Conservation (phyloP, 2,113 vertebrate genomes). For the Argyrosomus japonicus region DNA sequence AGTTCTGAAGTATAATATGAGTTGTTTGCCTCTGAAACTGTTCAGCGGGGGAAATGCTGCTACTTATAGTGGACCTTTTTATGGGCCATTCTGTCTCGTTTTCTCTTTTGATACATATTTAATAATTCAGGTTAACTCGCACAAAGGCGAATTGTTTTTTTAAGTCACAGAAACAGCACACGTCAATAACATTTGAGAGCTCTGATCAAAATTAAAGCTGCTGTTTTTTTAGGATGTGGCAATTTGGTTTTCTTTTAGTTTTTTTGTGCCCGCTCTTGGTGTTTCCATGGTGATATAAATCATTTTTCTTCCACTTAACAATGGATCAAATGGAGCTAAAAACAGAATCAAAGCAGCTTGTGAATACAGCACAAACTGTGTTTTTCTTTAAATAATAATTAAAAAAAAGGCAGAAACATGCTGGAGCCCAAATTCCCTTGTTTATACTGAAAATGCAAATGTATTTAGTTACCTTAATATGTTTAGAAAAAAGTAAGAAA, state of each 20-base stretch:
- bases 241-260: constrained; percentile 50
- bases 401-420: not conserved
- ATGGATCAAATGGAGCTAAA: constrained; percentile 63
- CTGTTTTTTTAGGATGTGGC: constrained; percentile 26
- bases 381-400: constrained; percentile 1
- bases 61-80: constrained; percentile 64
- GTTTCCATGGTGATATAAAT: constrained; percentile 76
- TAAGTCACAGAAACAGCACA: constrained; percentile 45
- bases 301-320: constrained; percentile 58
- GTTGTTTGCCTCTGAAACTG: constrained; percentile 72
- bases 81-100: constrained; percentile 51
- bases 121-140: constrained; percentile 62
- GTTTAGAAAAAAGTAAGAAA: not conserved
- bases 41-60: constrained; percentile 62
- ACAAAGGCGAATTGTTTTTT: constrained; percentile 47
- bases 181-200: constrained; percentile 44
- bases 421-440: not conserved
- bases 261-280: constrained; percentile 45
- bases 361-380: constrained; percentile 19
- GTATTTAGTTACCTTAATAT: constrained; percentile 2
- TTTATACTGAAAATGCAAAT: constrained; percentile 8
- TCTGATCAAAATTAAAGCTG: constrained; percentile 54
- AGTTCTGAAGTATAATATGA: constrained; percentile 76
- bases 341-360: constrained; percentile 55
- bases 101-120: constrained; percentile 70